phyloP scores from a whole-genome alignment of 2,797 vertebrate species.

The Pipistrellus nathusii region DNA sequence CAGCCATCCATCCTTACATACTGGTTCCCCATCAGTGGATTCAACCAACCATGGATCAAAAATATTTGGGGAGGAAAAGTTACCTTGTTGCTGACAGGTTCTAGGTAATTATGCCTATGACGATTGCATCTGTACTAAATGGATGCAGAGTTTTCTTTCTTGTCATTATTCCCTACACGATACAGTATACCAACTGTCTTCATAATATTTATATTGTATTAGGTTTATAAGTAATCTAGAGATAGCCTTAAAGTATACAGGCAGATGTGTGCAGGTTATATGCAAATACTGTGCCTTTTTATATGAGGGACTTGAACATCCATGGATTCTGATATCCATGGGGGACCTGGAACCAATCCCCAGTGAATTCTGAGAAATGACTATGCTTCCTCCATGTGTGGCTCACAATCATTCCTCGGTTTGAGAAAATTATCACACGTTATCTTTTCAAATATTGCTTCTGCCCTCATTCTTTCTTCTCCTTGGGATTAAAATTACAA shows the following conservation, averaged over 20 bases:
- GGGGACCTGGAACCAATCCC: background rate
- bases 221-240: background rate
- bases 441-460: background rate
- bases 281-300: background rate
- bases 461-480: background rate
- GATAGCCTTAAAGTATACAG: background rate
- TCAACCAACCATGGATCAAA: background rate
- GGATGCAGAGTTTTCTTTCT: background rate
- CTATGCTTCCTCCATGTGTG: background rate
- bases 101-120: background rate
- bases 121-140: background rate
- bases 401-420: background rate
- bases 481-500: background rate
- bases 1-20: background rate
- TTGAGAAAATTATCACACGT: background rate
- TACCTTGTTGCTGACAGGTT: background rate
- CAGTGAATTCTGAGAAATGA: background rate
- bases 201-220: background rate
- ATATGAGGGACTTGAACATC: background rate
- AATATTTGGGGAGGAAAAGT: background rate
- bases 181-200: background rate
- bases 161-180: background rate
- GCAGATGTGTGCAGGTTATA: background rate
- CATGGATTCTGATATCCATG: fast-evolving
- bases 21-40: background rate